Base-by-base conservation (phyloP, 2,888 invertebrate species). In the Folsomia candida region DNA sequence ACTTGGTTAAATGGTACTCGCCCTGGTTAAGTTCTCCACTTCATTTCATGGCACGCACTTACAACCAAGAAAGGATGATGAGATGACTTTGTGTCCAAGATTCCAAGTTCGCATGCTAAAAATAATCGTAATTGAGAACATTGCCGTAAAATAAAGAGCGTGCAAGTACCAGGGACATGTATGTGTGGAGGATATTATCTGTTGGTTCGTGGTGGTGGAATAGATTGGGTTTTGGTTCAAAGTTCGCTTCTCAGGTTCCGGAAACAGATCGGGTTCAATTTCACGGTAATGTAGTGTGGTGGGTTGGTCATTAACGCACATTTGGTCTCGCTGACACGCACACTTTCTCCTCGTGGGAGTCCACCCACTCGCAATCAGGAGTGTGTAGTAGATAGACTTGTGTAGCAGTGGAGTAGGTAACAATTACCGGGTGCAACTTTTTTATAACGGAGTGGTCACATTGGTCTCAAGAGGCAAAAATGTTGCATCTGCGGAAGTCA, bases 301-400 rank as follows among this genome's bases (percentile, higher is more conserved):
- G 54, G 18, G 6, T 54, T 54, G 54, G 54, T 54, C 25, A 4
- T 65, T 54, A 65, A 65, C 27, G 65, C 54, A 65, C 65, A 64
- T 24, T 64, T 64, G 51, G 24, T 22, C 63, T 64, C 47, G 18
- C 63, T 25, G 54, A 65, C 57, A 27, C 47, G 27, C 65, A 65
- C 62, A 20, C 29, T 26, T 20, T 18, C 54, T 22, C 22, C 54
- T 54, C 54, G n/a, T 54, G 22, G 6, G 54, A 54, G 37, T 37
- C 37, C 4, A 9, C 6, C 37, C 37, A 37, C 37, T 4, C 14
- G 14, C 14, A 37, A 37, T 37, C 6, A 9, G 37, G 37, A 37
- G 14, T 37, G 37, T 4, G 14, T 14, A 37, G 14, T 37, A 37
- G 37, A 37, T 37, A 37, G 37, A 4, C 14, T 9, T 37, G 6